phyloP scores from a whole-genome alignment of 2,888 invertebrate species.

The Drosophila neonasuta region DNA sequence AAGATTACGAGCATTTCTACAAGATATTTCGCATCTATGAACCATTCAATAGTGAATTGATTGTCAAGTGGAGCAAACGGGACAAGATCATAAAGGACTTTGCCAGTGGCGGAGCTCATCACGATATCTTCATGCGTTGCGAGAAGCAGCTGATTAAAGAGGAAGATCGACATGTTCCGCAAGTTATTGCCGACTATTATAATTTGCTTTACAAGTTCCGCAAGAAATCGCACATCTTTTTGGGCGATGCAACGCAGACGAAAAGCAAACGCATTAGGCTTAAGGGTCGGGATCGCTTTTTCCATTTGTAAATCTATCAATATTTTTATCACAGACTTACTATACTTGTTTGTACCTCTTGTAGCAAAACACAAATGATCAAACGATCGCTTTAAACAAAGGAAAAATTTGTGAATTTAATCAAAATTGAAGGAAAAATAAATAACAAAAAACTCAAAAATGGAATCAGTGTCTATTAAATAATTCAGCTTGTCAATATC shows the following conservation, averaged over 20 bases:
- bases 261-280: neutral
- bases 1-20: constrained; percentile 68
- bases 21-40: constrained; percentile 56
- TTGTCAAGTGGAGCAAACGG: constrained; percentile 63
- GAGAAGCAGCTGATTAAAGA: neutral
- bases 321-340: neutral
- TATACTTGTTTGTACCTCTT: neutral
- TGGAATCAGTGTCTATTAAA: too few species aligned
- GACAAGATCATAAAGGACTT: constrained; percentile 5
- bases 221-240: constrained; percentile 3
- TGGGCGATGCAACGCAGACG: neutral
- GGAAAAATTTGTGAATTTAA: too few species aligned
- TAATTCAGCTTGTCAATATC: too few species aligned
- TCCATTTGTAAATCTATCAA: neutral
- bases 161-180: constrained; percentile 1
- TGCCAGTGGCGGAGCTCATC: neutral
- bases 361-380: too few species aligned
- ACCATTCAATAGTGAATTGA: constrained; percentile 29
- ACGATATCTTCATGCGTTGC: constrained; percentile 1
- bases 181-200: constrained; percentile 16
- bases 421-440: too few species aligned
- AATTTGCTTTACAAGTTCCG: constrained; percentile 11
- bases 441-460: too few species aligned
- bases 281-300: constrained; percentile 1
- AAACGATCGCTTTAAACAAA: too few species aligned